phyloP scores from a whole-genome alignment of 1,140 invertebrate genomes.

The Drosophila virilis region DNA sequence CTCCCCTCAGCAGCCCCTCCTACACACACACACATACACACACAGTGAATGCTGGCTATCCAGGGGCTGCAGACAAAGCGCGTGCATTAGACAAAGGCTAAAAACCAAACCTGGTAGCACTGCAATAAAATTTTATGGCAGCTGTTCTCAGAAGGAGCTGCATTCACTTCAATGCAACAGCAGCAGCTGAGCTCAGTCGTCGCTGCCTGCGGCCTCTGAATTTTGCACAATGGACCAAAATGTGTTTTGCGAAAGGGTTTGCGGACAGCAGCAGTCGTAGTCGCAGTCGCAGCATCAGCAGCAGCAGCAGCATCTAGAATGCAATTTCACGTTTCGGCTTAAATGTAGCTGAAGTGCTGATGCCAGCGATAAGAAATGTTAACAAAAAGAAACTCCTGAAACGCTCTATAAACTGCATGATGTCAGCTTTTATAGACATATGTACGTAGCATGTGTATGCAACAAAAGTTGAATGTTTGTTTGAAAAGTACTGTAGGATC shows the following conservation, averaged over 20 bases:
- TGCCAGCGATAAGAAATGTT: slow-evolving; percentile 52
- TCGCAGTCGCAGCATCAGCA: not conserved
- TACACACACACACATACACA: not conserved
- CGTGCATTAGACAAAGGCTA: slow-evolving; percentile 63
- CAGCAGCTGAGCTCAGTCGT: slow-evolving; percentile 7
- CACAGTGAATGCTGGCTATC: not conserved
- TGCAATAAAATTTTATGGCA: slow-evolving; percentile 78
- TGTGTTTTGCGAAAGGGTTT: slow-evolving; percentile 23
- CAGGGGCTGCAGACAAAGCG: slow-evolving; percentile 12
- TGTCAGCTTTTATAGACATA: slow-evolving; percentile 14
- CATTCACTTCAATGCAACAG: slow-evolving; percentile 44
- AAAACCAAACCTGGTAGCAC: slow-evolving; percentile 68
- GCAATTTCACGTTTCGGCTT: slow-evolving; percentile 51
- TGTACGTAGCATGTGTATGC: not conserved
- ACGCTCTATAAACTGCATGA: slow-evolving; percentile 18
- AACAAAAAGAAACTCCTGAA: slow-evolving; percentile 19
- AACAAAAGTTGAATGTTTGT: not conserved
- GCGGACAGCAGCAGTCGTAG: not conserved
- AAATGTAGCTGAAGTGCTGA: slow-evolving; percentile 47
- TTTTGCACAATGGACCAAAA: slow-evolving; percentile 55
- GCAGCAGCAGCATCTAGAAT: slow-evolving; percentile 24
- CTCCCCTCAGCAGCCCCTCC: not conserved
- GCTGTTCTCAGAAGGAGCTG: slow-evolving; percentile 46
- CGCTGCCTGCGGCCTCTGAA: slow-evolving; percentile 45
- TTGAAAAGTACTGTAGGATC: not conserved